Evolutionary conservation across 2,797 vertebrate genomes (phyloP).

Genomic region (Platyrinchus mystaceus): DNA sequence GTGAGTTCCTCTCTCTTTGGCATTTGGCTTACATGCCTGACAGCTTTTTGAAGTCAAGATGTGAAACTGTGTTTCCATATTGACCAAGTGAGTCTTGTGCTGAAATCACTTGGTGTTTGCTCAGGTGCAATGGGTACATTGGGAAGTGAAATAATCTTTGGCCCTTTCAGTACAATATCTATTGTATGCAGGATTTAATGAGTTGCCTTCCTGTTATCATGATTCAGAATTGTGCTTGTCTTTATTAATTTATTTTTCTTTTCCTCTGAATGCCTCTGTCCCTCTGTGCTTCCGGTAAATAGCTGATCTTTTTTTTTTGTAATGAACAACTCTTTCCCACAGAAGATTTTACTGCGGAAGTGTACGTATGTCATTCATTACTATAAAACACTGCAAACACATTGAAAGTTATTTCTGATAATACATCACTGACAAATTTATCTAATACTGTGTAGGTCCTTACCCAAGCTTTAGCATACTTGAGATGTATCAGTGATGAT

Average conservation of each 20-base stretch:
- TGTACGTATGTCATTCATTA: background rate
- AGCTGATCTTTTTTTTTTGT: background rate
- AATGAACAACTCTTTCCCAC: background rate
- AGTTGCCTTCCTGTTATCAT: constrained; percentile 15
- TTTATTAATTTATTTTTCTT: background rate
- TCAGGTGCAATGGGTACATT: background rate
- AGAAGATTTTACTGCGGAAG: background rate
- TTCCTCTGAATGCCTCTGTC: background rate
- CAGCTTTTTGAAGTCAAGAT: constrained; percentile 9
- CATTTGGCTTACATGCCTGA: background rate
- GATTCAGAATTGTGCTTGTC: background rate
- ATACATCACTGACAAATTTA: background rate
- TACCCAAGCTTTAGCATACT: background rate
- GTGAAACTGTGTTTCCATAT: background rate
- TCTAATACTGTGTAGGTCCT: background rate
- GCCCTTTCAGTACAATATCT: background rate
- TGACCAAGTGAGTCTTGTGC: background rate
- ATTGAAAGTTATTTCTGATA: background rate
- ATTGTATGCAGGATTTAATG: constrained; percentile 1
- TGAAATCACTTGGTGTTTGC: constrained; percentile 31
- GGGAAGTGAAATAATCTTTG: constrained; percentile 40
- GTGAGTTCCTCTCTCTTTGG: background rate
- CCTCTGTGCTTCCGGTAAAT: background rate
- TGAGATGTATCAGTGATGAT: background rate
- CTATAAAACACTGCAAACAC: background rate